Evolutionary conservation across 1,140 invertebrate genomes (phyloP).

Genomic region (Cydia fagiglandana): DNA sequence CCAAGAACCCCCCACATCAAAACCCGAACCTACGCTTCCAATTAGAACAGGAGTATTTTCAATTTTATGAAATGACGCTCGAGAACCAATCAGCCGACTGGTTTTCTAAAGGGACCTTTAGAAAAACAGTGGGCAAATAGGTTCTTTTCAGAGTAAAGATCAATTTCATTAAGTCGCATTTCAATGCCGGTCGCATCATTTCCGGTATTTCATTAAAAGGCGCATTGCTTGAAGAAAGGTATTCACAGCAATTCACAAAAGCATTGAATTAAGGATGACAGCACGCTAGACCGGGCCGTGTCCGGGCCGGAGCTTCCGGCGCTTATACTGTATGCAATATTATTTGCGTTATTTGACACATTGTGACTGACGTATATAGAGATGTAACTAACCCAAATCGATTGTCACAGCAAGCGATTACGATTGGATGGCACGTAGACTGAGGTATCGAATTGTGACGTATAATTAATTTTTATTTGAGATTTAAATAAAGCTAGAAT

Average conservation of each 20-base stretch:
- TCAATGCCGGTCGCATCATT: background rate
- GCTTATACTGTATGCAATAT: too few relatives aligned
- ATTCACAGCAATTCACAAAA: background rate
- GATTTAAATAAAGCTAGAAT: too few relatives aligned
- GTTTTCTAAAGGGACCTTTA: background rate
- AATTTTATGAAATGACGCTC: background rate
- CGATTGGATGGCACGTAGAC: too few relatives aligned
- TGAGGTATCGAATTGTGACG: too few relatives aligned
- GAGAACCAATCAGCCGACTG: background rate
- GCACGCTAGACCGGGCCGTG: too few relatives aligned
- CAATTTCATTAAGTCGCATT: background rate
- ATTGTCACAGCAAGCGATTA: too few relatives aligned
- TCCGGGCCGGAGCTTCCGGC: too few relatives aligned
- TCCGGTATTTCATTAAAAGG: slow-evolving; percentile 11
- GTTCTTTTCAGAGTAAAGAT: background rate
- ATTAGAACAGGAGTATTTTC: background rate
- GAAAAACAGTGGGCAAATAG: background rate
- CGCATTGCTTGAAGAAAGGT: background rate
- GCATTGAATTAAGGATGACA: background rate
- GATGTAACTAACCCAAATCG: too few relatives aligned
- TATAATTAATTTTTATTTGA: too few relatives aligned
- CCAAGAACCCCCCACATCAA: background rate
- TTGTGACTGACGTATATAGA: too few relatives aligned
- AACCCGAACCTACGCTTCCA: background rate
- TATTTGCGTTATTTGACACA: too few relatives aligned